These are phyloP conservation scores for Orchestes rusci DNA, from an alignment of 2,888 invertebrate genomes.

Conservation along the genomic window DNA sequence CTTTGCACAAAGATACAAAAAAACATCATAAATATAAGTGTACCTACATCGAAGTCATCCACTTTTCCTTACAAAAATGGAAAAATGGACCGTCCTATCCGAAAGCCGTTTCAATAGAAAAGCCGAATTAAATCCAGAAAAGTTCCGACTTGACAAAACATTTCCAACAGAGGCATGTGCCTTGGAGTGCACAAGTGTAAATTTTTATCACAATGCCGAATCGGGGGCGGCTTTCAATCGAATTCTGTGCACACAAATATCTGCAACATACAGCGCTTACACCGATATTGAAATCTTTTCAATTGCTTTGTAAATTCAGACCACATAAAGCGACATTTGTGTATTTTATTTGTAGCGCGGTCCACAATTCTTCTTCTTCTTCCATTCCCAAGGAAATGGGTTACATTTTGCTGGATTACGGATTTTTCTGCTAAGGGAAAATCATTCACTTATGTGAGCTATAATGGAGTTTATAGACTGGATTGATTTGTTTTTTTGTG, in stretches of 20 bases:
- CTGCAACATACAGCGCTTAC: constrained; percentile 42
- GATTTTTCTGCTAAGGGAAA: constrained; percentile 38
- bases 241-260: constrained; percentile 43
- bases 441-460: constrained; percentile 30
- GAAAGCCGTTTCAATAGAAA: constrained; percentile 27
- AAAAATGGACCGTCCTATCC: constrained; percentile 15
- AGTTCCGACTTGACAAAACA: constrained; percentile 39
- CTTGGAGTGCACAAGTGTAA: constrained; percentile 47
- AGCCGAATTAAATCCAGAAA: constrained; percentile 43
- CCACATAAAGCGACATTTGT: constrained; percentile 44
- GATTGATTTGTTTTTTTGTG: too few species aligned
- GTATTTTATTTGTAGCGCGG: constrained; percentile 44
- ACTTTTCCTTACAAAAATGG: constrained; percentile 10
- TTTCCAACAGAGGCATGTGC: constrained; percentile 41
- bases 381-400: constrained; percentile 42
- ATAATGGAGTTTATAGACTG: constrained; percentile 18
- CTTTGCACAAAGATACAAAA: too few species aligned
- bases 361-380: constrained; percentile 37
- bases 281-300: constrained; percentile 46
- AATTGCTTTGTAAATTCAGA: constrained; percentile 46
- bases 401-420: constrained; percentile 43
- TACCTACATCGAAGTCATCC: constrained; percentile 8
- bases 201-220: constrained; percentile 46
- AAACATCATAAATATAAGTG: too few species aligned
- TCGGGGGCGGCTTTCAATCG: constrained; percentile 43